A percentile compares a stretch with the other conserved stretches of the same genome.
Evolutionary conservation across 2,797 vertebrate genomes (phyloP).

Genomic region (Acipenser transmontanus): DNA sequence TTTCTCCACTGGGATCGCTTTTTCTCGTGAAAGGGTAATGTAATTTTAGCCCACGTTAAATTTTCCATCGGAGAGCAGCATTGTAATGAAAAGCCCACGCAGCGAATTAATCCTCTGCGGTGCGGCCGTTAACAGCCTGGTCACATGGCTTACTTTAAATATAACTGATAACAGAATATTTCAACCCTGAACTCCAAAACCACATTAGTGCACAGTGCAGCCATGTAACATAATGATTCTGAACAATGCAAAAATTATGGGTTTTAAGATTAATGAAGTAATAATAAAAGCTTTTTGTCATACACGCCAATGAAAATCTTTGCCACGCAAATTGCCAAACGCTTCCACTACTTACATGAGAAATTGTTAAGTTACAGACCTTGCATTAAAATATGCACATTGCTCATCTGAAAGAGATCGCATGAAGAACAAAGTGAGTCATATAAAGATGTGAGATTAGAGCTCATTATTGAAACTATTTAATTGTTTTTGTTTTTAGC

Average conservation of each 20-base stretch:
- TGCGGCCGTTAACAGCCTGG: not conserved
- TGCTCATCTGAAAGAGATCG: no score
- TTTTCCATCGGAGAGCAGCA: conserved; percentile 11
- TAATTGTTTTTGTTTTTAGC: not conserved
- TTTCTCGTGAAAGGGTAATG: conserved; percentile 10
- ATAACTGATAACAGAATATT: not conserved
- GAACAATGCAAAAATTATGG: not conserved
- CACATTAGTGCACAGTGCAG: not conserved
- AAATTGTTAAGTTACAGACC: no score
- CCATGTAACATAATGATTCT: not conserved
- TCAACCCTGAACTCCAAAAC: not conserved
- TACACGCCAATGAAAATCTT: no score
- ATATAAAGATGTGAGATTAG: no score
- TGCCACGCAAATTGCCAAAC: no score
- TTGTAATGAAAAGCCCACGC: conserved; percentile 5
- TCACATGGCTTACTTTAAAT: not conserved
- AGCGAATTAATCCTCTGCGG: conserved; percentile 9
- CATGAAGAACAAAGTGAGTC: no score
- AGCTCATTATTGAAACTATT: not conserved
- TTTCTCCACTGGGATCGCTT: conserved; percentile 9
- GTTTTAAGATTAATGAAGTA: not conserved
- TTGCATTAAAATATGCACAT: no score
- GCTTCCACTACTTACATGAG: no score
- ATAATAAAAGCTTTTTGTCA: no score
- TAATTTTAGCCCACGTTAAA: conserved; percentile 3